These are phyloP conservation scores for Acanthosepion pharaonis DNA, from an alignment of 2,888 invertebrate species.

Conservation along the genomic window DNA sequence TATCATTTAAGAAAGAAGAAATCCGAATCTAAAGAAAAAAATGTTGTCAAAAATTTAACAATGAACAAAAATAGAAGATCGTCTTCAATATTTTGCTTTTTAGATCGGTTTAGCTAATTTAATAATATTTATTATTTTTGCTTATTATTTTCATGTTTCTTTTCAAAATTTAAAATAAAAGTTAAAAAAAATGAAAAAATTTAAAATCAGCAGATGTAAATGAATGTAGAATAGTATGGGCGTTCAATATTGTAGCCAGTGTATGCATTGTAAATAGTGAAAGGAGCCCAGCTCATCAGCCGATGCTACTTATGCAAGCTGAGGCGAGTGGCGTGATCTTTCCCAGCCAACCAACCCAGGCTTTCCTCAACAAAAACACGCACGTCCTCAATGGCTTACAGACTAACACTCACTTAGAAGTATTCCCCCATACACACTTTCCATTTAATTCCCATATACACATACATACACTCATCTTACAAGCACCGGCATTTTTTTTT, in stretches of 20 bases:
- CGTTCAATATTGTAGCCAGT: background rate
- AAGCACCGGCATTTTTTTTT: background rate
- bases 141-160: no score
- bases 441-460: background rate
- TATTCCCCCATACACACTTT: background rate
- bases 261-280: background rate
- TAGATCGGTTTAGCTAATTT: no score
- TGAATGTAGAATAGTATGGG: background rate
- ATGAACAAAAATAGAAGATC: no score
- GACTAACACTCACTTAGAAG: background rate
- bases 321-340: conserved; percentile 44
- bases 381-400: background rate
- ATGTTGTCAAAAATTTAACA: no score
- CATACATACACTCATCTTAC: background rate
- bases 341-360: background rate
- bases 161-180: no score
- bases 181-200: no score
- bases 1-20: no score
- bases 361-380: background rate
- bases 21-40: no score
- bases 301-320: conserved; percentile 44
- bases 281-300: conserved; percentile 16
- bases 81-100: no score
- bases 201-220: background rate
- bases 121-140: no score